These are phyloP conservation scores for Trichogramma dendrolimi DNA, from an alignment of 2,888 invertebrate genomes.

Conservation along the genomic window DNA sequence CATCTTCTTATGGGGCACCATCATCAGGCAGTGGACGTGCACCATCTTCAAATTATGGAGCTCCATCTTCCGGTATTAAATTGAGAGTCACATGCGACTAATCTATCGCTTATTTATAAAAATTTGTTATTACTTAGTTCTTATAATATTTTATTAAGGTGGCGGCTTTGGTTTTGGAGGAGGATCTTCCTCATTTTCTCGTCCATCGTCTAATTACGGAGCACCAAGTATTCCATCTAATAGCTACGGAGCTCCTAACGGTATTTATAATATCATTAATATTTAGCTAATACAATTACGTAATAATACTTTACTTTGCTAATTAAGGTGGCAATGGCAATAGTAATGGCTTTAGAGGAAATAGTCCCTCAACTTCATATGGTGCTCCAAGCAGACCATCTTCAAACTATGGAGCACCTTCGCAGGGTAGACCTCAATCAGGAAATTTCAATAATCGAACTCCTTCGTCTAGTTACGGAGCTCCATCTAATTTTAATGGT, in stretches of 20 bases:
- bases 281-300: no score
- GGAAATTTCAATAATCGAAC: constrained; percentile 30
- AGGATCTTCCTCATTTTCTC: constrained; percentile 6
- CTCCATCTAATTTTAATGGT: constrained; percentile 36
- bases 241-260: constrained; percentile 31
- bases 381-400: constrained; percentile 34
- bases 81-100: constrained; percentile 24
- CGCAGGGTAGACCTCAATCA: constrained; percentile 28
- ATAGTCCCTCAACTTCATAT: constrained; percentile 38
- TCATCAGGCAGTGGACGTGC: constrained; percentile 35
- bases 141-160: no score
- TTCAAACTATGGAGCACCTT: constrained; percentile 45
- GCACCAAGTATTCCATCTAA: constrained; percentile 37
- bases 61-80: constrained; percentile 35
- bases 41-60: constrained; percentile 45
- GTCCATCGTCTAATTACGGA: constrained; percentile 39
- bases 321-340: constrained; percentile 20
- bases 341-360: constrained; percentile 34
- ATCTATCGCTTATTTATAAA: no score
- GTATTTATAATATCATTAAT: neutral
- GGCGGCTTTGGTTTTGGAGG: constrained; percentile 29
- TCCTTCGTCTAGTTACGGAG: constrained; percentile 40
- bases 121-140: no score
- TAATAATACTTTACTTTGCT: no score
- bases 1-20: constrained; percentile 50